Evolutionary conservation across 2,113 vertebrate species (phyloP).

Genomic region (Nothobranchius furzeri): DNA sequence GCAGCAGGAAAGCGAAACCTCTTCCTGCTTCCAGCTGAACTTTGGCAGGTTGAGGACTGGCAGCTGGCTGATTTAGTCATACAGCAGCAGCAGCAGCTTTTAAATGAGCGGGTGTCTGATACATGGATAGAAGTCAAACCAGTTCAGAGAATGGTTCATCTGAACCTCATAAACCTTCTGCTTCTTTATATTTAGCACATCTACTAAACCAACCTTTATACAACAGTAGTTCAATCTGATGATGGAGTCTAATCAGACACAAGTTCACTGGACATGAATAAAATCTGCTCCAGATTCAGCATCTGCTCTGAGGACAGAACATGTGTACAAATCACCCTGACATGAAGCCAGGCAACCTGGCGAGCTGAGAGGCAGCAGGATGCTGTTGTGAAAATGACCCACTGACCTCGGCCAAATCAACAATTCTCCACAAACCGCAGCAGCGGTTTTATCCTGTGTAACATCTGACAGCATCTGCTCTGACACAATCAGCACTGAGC

Average conservation of each 20-base stretch:
- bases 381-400: slow-evolving; percentile 40
- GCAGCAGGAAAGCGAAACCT: background rate
- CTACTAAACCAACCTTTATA: background rate
- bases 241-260: slow-evolving; percentile 50
- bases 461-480: slow-evolving; percentile 35
- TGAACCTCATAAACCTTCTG: no score
- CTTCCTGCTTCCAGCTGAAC: no score
- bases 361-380: slow-evolving; percentile 26
- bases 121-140: no score
- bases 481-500: slow-evolving; percentile 53
- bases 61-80: no score
- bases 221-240: background rate
- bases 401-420: slow-evolving; percentile 54
- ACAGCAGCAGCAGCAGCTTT: no score
- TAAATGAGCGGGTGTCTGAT: no score
- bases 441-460: slow-evolving; percentile 21
- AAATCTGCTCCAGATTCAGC: slow-evolving; percentile 41
- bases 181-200: background rate
- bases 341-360: slow-evolving; percentile 27
- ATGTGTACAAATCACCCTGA: background rate
- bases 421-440: slow-evolving; percentile 33
- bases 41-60: no score
- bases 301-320: slow-evolving; percentile 48
- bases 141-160: no score
- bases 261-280: slow-evolving; percentile 55